A percentile compares a stretch with the other conserved stretches of the same genome.
Evolutionary conservation across 2,113 vertebrate species (phyloP).

Genomic region (Pseudorasbora parva): DNA sequence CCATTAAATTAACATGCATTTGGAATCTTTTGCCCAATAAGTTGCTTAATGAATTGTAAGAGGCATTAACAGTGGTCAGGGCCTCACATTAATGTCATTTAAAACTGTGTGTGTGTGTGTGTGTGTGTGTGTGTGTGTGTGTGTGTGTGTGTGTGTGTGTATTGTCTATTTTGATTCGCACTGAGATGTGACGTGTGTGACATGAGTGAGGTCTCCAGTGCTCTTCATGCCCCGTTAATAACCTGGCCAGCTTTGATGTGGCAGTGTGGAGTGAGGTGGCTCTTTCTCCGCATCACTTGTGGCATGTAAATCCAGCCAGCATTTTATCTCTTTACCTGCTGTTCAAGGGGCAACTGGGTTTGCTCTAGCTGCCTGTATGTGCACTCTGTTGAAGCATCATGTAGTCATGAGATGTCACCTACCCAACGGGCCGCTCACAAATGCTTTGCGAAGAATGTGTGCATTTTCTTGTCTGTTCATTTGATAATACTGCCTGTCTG

Average conservation of each 20-base stretch:
- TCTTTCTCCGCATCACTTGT: conserved; percentile 71
- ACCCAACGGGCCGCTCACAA: background rate
- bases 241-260: conserved; percentile 76
- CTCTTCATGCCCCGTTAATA: conserved; percentile 69
- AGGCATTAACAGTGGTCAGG: conserved; percentile 64
- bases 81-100: conserved; percentile 59
- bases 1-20: conserved; percentile 77
- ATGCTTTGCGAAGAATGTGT: background rate
- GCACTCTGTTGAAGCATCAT: background rate
- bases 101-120: conserved; percentile 57
- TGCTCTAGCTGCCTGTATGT: background rate
- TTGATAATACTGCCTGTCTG: background rate
- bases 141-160: conserved; percentile 50
- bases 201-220: conserved; percentile 68
- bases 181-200: conserved; percentile 53
- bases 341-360: conserved; percentile 67
- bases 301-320: conserved; percentile 67
- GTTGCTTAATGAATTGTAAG: conserved; percentile 72
- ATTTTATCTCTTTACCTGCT: conserved; percentile 77
- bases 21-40: conserved; percentile 75
- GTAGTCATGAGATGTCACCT: conserved; percentile 13
- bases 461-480: background rate
- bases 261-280: conserved; percentile 60
- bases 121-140: conserved; percentile 49
- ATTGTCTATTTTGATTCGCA: conserved; percentile 60